A percentile compares a stretch with the other conserved stretches of the same genome.
Evolutionary conservation across 2,888 invertebrate genomes (phyloP).

Genomic region (Oxystoma pomonae): DNA sequence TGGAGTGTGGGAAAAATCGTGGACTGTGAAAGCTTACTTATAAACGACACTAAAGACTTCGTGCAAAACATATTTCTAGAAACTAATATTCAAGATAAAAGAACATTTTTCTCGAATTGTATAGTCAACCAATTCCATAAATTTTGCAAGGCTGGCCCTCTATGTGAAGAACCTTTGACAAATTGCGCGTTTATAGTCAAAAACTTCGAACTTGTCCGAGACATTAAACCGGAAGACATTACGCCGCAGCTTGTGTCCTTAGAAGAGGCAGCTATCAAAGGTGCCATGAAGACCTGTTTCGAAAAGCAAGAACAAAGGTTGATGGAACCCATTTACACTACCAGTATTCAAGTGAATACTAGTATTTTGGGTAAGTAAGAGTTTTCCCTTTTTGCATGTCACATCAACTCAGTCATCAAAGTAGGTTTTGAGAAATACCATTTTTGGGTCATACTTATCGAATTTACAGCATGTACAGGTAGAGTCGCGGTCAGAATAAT

Average conservation of each 20-base stretch:
- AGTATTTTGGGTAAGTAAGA: constrained; percentile 32
- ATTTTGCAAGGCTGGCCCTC: constrained; percentile 82
- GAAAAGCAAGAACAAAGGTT: constrained; percentile 83
- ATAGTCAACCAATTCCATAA: constrained; percentile 82
- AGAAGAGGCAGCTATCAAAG: constrained; percentile 43
- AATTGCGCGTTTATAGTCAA: constrained; percentile 90
- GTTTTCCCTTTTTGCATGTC: too few relatives aligned
- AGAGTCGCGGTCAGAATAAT: too few relatives aligned
- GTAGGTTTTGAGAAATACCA: too few relatives aligned
- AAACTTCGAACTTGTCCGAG: constrained; percentile 60
- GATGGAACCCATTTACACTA: constrained; percentile 86
- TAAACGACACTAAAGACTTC: constrained; percentile 75
- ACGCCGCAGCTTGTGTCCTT: constrained; percentile 26
- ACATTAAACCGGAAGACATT: constrained; percentile 50
- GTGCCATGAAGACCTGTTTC: constrained; percentile 79
- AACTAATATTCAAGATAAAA: constrained; percentile 48
- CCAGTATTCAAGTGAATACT: constrained; percentile 44
- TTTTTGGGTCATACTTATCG: too few relatives aligned
- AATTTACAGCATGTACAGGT: too few relatives aligned
- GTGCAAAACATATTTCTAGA: constrained; percentile 53
- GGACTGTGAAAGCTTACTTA: constrained; percentile 83
- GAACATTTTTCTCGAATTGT: constrained; percentile 67
- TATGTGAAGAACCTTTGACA: constrained; percentile 96
- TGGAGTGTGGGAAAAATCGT: constrained; percentile 92
- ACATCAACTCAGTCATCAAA: too few relatives aligned